These are phyloP conservation scores for Spodoptera littoralis DNA, from an alignment of 2,888 invertebrate species.

Conservation along the genomic window DNA sequence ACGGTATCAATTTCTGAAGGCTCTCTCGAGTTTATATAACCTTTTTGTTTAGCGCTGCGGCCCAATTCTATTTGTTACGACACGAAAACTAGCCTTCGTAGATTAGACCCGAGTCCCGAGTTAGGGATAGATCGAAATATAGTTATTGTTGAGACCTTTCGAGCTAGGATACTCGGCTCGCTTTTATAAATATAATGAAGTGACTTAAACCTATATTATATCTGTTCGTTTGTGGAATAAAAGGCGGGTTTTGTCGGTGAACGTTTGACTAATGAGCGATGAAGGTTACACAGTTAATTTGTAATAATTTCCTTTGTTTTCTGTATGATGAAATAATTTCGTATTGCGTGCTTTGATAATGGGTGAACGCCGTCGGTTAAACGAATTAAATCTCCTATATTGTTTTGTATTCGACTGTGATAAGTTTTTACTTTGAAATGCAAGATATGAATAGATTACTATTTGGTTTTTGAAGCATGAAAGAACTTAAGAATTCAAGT, in stretches of 20 bases:
- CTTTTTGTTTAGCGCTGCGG: slow-evolving; percentile 37
- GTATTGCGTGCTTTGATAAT: slow-evolving; percentile 3
- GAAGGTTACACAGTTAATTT: slow-evolving; percentile 22
- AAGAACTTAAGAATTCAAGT: too few species aligned
- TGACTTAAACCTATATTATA: slow-evolving; percentile 10
- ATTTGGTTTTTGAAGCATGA: too few species aligned
- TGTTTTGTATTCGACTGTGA: too few species aligned
- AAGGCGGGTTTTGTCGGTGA: slow-evolving; percentile 6
- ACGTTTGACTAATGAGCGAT: slow-evolving; percentile 18
- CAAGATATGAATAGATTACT: too few species aligned
- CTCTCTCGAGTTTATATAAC: slow-evolving; percentile 25
- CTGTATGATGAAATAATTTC: slow-evolving; percentile 14
- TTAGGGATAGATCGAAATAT: slow-evolving; percentile 38
- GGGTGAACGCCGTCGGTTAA: too few species aligned
- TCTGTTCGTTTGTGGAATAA: slow-evolving; percentile 6
- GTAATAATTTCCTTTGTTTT: slow-evolving; percentile 39
- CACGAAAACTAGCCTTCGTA: slow-evolving; percentile 29
- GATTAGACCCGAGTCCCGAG: slow-evolving; percentile 35
- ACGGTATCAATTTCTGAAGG: slow-evolving; percentile 8
- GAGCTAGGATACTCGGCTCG: slow-evolving; percentile 18
- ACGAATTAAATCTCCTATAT: too few species aligned
- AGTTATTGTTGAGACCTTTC: slow-evolving; percentile 47
- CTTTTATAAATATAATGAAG: slow-evolving; percentile 30
- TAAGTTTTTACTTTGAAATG: too few species aligned
- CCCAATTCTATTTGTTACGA: slow-evolving; percentile 35